A percentile compares a stretch with the other conserved stretches of the same genome.
phyloP scores from a whole-genome alignment of 2,888 invertebrate genomes.

The Rhagonycha lutea region DNA sequence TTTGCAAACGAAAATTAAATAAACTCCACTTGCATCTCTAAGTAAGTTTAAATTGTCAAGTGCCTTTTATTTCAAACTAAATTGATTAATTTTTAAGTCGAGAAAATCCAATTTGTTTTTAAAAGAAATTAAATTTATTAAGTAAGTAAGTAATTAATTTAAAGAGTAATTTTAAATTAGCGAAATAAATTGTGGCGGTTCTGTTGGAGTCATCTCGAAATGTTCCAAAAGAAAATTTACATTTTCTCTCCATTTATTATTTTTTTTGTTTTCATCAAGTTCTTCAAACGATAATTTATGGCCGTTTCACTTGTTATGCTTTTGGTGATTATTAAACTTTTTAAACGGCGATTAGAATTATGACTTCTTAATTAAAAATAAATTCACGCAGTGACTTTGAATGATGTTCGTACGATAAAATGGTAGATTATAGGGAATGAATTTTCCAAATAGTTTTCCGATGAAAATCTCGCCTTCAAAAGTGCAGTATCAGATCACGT shows the following conservation, averaged over 20 bases:
- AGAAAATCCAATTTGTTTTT: neutral
- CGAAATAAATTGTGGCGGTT: neutral
- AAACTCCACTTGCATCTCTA: neutral
- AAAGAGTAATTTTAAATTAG: neutral
- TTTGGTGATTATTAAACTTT: neutral
- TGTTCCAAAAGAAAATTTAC: neutral
- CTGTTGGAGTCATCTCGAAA: neutral
- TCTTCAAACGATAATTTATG: neutral
- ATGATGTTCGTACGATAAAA: neutral
- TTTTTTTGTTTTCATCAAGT: neutral
- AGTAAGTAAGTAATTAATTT: neutral
- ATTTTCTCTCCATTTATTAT: neutral
- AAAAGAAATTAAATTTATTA: neutral
- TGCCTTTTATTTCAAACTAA: neutral
- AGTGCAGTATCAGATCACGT: slow-evolving; percentile 15
- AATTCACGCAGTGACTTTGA: neutral
- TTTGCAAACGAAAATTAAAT: neutral
- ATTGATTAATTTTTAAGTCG: neutral
- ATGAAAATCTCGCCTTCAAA: neutral
- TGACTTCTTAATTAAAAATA: neutral
- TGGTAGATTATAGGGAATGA: neutral
- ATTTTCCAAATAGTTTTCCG: neutral
- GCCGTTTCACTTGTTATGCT: neutral
- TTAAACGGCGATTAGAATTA: neutral
- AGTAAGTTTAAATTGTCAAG: neutral